Base-by-base conservation (phyloP, 2,113 vertebrate genomes). In the Ceratotherium simum region DNA sequence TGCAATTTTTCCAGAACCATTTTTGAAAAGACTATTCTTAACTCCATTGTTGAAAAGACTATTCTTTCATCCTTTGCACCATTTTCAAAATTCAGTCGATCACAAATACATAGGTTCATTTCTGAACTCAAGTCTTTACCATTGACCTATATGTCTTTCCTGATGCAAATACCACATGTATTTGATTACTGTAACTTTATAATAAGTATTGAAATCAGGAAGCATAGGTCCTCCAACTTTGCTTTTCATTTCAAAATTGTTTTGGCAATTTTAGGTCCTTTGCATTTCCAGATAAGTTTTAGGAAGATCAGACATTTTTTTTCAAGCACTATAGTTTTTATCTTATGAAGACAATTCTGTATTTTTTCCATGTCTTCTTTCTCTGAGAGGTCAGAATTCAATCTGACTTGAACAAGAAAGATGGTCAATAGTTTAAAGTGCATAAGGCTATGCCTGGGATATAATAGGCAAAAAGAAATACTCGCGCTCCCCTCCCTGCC, bases 201-300 rank as follows among this genome's bases (percentile, higher is more conserved):
- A 72, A 29, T 31, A 56, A 54, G 25, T 54, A 93, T 88, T 92
- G 46, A 91, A 86, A 51, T 85, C 36, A 54, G n/a, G 14, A 42
- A 25, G 1, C 18, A 3, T 65, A 60, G 23, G 16, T 60, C 39
- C 65, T 95, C 42, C 25, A 36, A 94, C 42, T 84, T 86, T 60
- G 48, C 60, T 91, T 8, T 76, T 75, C 10, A 4, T 89, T 91
- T 42, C 60, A 54, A 96, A 84, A 78, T 39, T 46, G 31, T 90
- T 76, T 94, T 81, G 69, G 25, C 14, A 72, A 54, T 56, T 76
- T 90, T 78, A 62, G 33, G 20, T 87, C 17, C 60, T 90, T 64
- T 81, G 29, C 12, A 64, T 81, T 90, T 97, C 78, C 73, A 82
- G 11, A 48, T 23, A 54, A 78, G 51, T 95, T 97, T 93, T 90